Evolutionary conservation across 1,140 invertebrate genomes (phyloP).

Genomic region (Achroia grisella): DNA sequence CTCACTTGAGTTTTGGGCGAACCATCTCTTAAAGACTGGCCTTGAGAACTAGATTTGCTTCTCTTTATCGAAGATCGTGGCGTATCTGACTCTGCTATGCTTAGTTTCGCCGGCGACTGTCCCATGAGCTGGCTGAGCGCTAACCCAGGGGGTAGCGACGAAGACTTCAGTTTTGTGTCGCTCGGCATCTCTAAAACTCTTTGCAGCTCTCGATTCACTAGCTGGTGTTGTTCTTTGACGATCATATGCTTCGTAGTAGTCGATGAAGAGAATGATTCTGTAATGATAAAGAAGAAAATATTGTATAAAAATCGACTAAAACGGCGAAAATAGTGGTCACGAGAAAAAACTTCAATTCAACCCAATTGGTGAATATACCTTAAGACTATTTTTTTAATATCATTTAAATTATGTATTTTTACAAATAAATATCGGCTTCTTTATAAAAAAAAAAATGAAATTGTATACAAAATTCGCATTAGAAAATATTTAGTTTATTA

Average conservation of each 20-base stretch:
- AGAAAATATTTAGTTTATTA: no score
- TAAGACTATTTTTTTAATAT: no score
- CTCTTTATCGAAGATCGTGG: conserved; percentile 63
- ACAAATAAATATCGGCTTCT: no score
- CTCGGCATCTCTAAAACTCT: conserved; percentile 59
- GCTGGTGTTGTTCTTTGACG: conserved; percentile 53
- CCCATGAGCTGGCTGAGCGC: conserved; percentile 65
- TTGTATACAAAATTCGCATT: no score
- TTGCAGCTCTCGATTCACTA: conserved; percentile 50
- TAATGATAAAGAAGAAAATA: conserved; percentile 17
- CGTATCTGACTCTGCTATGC: conserved; percentile 52
- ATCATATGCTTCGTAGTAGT: conserved; percentile 59
- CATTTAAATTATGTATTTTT: no score
- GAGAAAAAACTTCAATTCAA: no score
- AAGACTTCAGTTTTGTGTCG: conserved; percentile 77
- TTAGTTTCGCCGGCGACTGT: conserved; percentile 66
- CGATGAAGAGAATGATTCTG: conserved; percentile 71
- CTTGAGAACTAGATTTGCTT: conserved; percentile 68
- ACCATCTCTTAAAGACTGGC: conserved; percentile 48
- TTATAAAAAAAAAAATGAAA: no score
- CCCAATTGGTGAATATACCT: no score
- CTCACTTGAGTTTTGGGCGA: conserved; percentile 32
- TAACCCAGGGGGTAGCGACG: conserved; percentile 78
- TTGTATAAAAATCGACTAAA: no score
- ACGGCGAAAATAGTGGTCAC: no score